Conservation (phyloP, 2,888 invertebrate species). For the Netelia melanura region DNA sequence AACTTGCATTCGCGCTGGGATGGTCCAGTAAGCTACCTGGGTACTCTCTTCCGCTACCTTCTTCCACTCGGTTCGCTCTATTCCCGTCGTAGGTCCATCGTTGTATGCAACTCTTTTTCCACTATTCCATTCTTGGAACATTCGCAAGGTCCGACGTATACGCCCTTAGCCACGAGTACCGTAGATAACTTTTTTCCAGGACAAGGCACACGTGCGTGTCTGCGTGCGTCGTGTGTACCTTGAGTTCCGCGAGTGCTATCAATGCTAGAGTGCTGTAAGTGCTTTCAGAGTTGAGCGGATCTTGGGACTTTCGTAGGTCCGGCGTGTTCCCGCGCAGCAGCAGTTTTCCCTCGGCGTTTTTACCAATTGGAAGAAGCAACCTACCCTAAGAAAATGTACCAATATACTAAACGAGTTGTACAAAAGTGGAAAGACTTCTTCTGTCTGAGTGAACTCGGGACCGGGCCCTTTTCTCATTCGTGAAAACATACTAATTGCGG, state of each 20-base stretch:
- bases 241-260: no score
- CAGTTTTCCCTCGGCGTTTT: slow-evolving; percentile 47
- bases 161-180: no score
- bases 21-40: slow-evolving; percentile 33
- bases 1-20: slow-evolving; percentile 31
- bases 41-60: slow-evolving; percentile 5
- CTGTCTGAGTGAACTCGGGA: slow-evolving; percentile 51
- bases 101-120: slow-evolving; percentile 52
- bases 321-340: slow-evolving; percentile 38
- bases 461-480: slow-evolving; percentile 27
- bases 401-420: neutral
- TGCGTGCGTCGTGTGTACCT: no score
- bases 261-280: no score
- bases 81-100: neutral
- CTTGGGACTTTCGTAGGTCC: slow-evolving; percentile 23
- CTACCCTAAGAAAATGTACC: slow-evolving; percentile 33
- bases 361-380: slow-evolving; percentile 45
- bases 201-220: no score
- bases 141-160: neutral
- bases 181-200: no score
- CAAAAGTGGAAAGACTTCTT: slow-evolving; percentile 26
- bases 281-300: neutral
- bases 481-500: slow-evolving; percentile 17
- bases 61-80: slow-evolving; percentile 13
- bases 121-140: slow-evolving; percentile 50